Evolutionary conservation across 2,797 vertebrate species (phyloP).

Genomic region (Pelobates cultripes): DNA sequence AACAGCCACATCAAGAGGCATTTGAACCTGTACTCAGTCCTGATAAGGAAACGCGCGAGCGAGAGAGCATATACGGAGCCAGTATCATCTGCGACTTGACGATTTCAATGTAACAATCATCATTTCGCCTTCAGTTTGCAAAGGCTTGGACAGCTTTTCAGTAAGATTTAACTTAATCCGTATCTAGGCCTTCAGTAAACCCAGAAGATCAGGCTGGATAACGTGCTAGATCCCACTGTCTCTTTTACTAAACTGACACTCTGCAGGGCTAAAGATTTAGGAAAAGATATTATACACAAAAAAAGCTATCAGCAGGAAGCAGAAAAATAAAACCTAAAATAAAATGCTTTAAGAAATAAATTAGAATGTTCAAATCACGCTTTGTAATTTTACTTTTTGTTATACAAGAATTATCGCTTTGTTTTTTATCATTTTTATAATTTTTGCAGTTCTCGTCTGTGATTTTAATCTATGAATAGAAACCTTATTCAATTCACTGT

Average conservation of each 20-base stretch:
- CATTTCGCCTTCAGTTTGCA: constrained; percentile 48
- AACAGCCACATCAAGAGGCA: constrained; percentile 31
- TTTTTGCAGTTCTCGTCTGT: too few species aligned
- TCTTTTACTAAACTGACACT: constrained; percentile 25
- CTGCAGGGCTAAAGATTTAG: constrained; percentile 26
- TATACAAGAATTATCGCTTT: neutral
- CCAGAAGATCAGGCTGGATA: constrained; percentile 48
- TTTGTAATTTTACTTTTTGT: neutral
- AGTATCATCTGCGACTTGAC: constrained; percentile 28
- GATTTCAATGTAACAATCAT: constrained; percentile 43
- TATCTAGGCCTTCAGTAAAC: constrained; percentile 42
- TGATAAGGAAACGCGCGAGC: constrained; percentile 15
- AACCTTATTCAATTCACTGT: too few species aligned
- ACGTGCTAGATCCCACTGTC: constrained; percentile 25
- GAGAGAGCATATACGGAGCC: constrained; percentile 1
- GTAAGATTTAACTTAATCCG: constrained; percentile 50
- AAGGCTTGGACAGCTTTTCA: constrained; percentile 41
- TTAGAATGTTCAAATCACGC: neutral
- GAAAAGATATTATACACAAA: neutral
- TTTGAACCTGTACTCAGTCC: constrained; percentile 37
- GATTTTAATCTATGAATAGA: too few species aligned
- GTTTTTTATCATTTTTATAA: neutral
- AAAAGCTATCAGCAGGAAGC: neutral
- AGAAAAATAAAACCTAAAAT: constrained; percentile 6
- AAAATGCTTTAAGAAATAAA: constrained; percentile 17